Base-by-base conservation (phyloP, 2,797 vertebrate genomes). In the Galago senegalensis region DNA sequence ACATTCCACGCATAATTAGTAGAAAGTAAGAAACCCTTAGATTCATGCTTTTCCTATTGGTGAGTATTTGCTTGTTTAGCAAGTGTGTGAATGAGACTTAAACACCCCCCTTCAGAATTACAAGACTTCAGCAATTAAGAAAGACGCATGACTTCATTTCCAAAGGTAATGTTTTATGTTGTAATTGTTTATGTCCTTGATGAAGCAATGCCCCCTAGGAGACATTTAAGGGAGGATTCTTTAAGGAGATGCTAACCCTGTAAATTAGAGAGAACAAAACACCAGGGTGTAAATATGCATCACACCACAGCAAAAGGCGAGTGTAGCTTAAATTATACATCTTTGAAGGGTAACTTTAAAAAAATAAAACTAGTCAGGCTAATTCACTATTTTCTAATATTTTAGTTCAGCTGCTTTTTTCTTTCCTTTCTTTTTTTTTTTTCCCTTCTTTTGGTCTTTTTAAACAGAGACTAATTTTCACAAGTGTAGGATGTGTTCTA, bases 101-200 rank as follows among this genome's bases (percentile, higher is more conserved):
- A 97, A 94, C 81, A 97, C 67, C 95, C 89, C 83, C 73, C 83
- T 95, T 97, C 92, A 88, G 43, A 91, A 97, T 93, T 96, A 94
- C 61, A 97, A 84, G 89, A 76, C 97, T 94, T 34, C 1, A 94
- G 89, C 69, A 97, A 95, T 94, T 97, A 94, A 97, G 91, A 93
- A 90, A 97, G 96, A 95, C 63, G 96, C 96, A 96, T 97, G 97
- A 98, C 97, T 97, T 91, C 82, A 98, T 70, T 53, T 97, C 94
- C 96, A 97, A 91, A 97, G 58, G 95, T 94, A 87, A 49, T 94
- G 93, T 91, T 97, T 94, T 93, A 88, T 96, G 95, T 0, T 0
- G 76, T 88, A 97, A 97, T 53, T 97, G 92, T 91, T 97, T 97
- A 91, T 82, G 49, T 69, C 86, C 87, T 86, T 25, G 25, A 27